These are phyloP conservation scores for Caenorhabditis panamensis DNA, from an alignment of 2,888 invertebrate species.

Conservation along the genomic window DNA sequence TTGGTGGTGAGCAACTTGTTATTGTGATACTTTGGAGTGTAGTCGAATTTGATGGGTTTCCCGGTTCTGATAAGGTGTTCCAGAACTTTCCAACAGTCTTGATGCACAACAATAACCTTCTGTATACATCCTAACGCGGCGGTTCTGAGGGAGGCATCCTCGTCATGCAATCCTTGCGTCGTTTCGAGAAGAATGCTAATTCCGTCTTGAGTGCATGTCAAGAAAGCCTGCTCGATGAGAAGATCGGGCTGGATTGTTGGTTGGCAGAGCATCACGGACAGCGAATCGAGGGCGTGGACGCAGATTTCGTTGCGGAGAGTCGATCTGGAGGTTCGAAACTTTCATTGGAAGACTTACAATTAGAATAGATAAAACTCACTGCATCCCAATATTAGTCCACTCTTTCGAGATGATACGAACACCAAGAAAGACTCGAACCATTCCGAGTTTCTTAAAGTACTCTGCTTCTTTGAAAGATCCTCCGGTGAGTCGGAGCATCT, in stretches of 20 bases:
- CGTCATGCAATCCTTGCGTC: conserved; percentile 7
- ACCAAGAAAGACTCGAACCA: conserved; percentile 87
- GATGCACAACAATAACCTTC: conserved; percentile 12
- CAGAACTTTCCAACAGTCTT: conserved; percentile 17
- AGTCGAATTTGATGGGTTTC: no score
- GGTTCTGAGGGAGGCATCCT: conserved; percentile 8
- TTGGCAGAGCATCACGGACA: conserved; percentile 33
- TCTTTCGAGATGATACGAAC: conserved; percentile 84
- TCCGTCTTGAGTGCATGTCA: conserved; percentile 7
- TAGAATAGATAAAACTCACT: conserved; percentile 5
- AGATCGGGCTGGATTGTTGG: conserved; percentile 27
- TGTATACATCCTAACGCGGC: conserved; percentile 36
- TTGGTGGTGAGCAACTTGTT: background rate
- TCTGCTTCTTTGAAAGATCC: conserved; percentile 90
- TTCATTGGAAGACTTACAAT: background rate
- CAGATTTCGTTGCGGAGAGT: conserved; percentile 29
- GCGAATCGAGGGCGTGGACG: conserved; percentile 13
- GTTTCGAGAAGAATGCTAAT: conserved; percentile 12
- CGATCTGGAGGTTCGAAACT: conserved; percentile 4
- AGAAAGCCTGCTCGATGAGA: background rate
- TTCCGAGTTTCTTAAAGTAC: conserved; percentile 90
- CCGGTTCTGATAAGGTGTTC: background rate
- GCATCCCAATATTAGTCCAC: conserved; percentile 31
- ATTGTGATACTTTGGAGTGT: no score
- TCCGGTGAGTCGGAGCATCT: conserved; percentile 82